phyloP scores from a whole-genome alignment of 2,888 invertebrate genomes.

The Ellobium chinense region DNA sequence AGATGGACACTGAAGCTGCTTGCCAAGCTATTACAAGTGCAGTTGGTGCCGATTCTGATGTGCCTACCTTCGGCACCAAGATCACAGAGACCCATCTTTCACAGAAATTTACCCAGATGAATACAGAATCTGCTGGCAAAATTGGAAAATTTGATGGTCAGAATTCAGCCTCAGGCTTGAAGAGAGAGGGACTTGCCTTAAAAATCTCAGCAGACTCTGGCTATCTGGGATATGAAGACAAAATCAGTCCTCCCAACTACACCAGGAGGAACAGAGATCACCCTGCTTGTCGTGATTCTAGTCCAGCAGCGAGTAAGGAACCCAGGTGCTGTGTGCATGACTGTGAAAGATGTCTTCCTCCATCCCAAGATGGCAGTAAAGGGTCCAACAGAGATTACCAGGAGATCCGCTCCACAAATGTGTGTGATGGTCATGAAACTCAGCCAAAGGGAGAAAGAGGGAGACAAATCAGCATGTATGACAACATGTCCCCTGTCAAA shows the following conservation, averaged over 20 bases:
- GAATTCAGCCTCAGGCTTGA: not conserved
- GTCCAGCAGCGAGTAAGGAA: not conserved
- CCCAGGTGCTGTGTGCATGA: not conserved
- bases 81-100: not conserved
- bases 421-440: not conserved
- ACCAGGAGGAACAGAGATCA: not conserved
- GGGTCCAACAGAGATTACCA: not conserved
- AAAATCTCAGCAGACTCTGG: constrained; percentile 38
- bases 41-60: not conserved
- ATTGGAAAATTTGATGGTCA: not conserved
- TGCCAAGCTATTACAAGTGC: constrained; percentile 19
- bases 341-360: not conserved
- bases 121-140: not conserved
- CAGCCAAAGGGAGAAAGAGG: not conserved
- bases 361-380: not conserved
- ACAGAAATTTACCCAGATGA: not conserved
- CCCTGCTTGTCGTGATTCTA: not conserved
- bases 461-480: constrained; percentile 41
- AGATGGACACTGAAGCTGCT: not conserved
- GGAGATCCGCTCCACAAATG: not conserved
- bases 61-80: not conserved
- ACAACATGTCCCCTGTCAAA: constrained; percentile 42
- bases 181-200: not conserved
- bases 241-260: constrained; percentile 28
- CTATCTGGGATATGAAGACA: constrained; percentile 40